Percentiles rank a stretch among this genome's conserved stretches.
These are phyloP conservation scores for Cephus cinctus DNA, from an alignment of 1,140 invertebrate species.

Conservation along the genomic window DNA sequence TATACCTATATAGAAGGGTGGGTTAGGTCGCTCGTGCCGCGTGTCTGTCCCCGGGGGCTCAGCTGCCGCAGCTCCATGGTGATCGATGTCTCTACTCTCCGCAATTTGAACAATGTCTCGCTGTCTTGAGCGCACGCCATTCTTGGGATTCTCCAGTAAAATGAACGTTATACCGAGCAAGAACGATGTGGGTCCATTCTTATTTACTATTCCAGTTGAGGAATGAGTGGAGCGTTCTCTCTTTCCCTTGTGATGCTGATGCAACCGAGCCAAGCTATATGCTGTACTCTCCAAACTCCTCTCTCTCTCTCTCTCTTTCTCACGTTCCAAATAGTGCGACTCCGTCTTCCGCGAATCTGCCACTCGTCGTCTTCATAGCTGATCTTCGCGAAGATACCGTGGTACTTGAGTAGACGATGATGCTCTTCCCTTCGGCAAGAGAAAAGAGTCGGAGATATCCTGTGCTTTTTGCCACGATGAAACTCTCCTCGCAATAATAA, in stretches of 20 bases:
- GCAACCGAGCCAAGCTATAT: no score
- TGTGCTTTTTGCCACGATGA: conserved; percentile 35
- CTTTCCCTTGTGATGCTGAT: no score
- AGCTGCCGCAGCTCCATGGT: conserved; percentile 36
- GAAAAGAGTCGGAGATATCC: no score
- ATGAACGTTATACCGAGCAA: conserved; percentile 40
- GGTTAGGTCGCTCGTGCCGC: conserved; percentile 26
- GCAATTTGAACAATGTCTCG: conserved; percentile 51
- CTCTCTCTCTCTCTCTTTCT: no score
- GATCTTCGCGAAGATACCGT: no score
- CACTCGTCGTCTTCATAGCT: no score
- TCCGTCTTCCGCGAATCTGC: no score
- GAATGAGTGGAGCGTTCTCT: conserved; percentile 11
- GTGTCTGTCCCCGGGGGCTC: conserved; percentile 43
- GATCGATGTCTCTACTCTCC: conserved; percentile 51
- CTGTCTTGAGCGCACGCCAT: conserved; percentile 34
- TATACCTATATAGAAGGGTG: conserved; percentile 17
- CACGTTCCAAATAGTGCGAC: no score
- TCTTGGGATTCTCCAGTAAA: conserved; percentile 36
- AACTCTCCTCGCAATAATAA: conserved; percentile 35
- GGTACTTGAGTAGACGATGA: no score
- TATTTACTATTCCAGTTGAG: conserved; percentile 41
- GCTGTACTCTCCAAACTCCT: no score
- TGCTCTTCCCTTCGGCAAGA: no score
- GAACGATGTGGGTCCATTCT: conserved; percentile 38